These are phyloP conservation scores for Ptycholaimellus sp. DNA, from an alignment of 2,888 invertebrate species.

Conservation along the genomic window DNA sequence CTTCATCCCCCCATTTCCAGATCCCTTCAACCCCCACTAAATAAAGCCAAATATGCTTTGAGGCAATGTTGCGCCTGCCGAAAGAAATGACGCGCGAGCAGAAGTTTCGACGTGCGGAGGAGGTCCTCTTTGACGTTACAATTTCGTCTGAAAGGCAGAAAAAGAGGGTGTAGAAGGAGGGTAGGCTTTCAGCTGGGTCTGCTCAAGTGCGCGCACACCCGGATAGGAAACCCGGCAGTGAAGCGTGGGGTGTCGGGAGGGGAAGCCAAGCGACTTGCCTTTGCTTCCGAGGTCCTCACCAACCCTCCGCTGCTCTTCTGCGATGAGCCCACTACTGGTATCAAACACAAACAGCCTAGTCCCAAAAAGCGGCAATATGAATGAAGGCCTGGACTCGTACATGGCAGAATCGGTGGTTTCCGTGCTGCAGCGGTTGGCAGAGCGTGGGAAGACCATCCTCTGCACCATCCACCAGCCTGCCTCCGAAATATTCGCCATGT, in stretches of 20 bases:
- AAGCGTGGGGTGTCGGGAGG: conserved; percentile 44
- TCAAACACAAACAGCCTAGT: too few relatives aligned
- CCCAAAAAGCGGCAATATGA: too few relatives aligned
- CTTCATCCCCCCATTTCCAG: too few relatives aligned
- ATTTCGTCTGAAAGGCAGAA: conserved; percentile 68
- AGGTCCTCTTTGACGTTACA: conserved; percentile 35
- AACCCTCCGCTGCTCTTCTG: conserved; percentile 84
- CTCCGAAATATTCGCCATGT: conserved; percentile 19
- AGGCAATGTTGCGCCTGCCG: conserved; percentile 60
- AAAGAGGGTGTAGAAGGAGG: too few relatives aligned
- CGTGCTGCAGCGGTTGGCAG: conserved; percentile 31
- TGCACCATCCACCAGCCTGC: conserved; percentile 25
- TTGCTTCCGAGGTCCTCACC: conserved; percentile 63
- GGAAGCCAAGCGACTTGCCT: conserved; percentile 36
- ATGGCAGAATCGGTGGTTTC: conserved; percentile 82
- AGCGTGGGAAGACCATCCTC: conserved; percentile 18
- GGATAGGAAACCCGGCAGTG: conserved; percentile 63
- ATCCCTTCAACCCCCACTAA: neutral
- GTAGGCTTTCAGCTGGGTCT: conserved; percentile 63
- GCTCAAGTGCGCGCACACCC: conserved; percentile 62
- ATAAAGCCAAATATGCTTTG: conserved; percentile 9
- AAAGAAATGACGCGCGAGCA: conserved; percentile 45
- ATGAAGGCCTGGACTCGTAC: conserved; percentile 77
- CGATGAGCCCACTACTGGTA: conserved; percentile 82
- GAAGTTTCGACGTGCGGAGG: conserved; percentile 52